These are phyloP conservation scores for Acanthisitta chloris DNA, from an alignment of 2,113 vertebrate species.

Conservation along the genomic window DNA sequence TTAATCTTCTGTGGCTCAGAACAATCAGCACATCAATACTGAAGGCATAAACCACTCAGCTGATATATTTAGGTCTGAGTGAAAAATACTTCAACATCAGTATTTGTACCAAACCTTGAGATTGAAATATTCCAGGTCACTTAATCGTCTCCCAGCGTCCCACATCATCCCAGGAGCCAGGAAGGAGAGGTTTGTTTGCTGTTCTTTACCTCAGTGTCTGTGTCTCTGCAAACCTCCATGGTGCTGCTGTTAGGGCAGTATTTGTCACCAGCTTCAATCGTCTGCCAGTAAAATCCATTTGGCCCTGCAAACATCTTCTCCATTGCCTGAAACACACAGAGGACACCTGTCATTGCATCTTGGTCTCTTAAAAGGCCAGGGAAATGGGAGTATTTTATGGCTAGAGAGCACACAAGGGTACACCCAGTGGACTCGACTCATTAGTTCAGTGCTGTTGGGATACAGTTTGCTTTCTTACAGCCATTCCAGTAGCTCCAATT, in stretches of 20 bases:
- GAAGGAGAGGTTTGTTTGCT: background rate
- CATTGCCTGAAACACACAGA: constrained; percentile 65
- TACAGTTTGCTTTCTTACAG: background rate
- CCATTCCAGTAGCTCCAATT: background rate
- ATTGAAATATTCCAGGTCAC: background rate
- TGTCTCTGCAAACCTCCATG: constrained; percentile 11
- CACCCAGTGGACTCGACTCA: background rate
- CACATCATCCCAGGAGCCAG: background rate
- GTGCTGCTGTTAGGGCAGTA: constrained; percentile 56
- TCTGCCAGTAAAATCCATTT: constrained; percentile 78
- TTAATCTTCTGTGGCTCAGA: background rate
- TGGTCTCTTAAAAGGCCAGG: background rate
- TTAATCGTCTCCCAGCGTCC: background rate
- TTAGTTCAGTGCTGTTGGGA: background rate
- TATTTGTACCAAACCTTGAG: background rate
- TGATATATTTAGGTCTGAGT: constrained; percentile 4
- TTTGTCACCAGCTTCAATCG: constrained; percentile 67
- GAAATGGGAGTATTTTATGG: background rate
- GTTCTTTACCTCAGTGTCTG: constrained; percentile 67
- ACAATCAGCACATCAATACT: background rate
- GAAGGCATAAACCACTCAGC: background rate
- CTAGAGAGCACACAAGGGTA: background rate
- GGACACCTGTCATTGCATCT: background rate
- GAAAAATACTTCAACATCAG: background rate
- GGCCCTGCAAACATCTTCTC: constrained; percentile 61